Evolutionary conservation across 1,140 invertebrate genomes (phyloP), one percentile per base, ranked within the genome.

Genomic region (Neotoxoptera formosana): DNA sequence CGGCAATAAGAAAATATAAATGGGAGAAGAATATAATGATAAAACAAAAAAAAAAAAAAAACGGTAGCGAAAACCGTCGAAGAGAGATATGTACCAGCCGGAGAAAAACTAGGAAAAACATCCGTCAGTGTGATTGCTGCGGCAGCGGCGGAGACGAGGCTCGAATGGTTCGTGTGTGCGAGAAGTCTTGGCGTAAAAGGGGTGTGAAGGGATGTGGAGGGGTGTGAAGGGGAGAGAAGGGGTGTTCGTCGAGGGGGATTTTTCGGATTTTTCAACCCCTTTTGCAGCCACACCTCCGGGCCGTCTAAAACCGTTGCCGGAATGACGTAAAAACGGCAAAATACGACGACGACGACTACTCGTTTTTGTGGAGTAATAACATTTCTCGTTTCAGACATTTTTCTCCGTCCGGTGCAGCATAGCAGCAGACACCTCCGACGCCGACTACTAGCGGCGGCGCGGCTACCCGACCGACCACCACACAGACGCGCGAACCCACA

Each of bases 341-440:
- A 51, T 21, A 53, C 21, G n/a, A 53, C 87, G n/a, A 51, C 48
- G 60, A 67, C 30, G 2, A 20, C 48, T 30, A 14, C 30, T 67
- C 60, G 56, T 30, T 3, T 47, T 4, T 9, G 60, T 30, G 48
- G 21, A 60, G 45, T 67, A 90, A 60, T 60, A 41, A 90, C 23
- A 90, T 45, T 90, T 90, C 89, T 60, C 89, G 51, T 45, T 90
- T 90, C 53, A 90, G 51, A 67, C 53, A 90, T 90, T 90, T 90
- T 56, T 90, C 53, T 45, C 53, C 36, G 89, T 90, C 89, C 53
- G 36, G 53, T 41, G 36, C 89, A 60, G 25, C 34, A 41, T 41
- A 41, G 20, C 88, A 41, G 34, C 34, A 51, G 45, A 51, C 45
- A 47, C 60, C 25, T 3, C 60, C 60, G 30, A 25, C 9, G 60